These are phyloP conservation scores for Onchidella celtica DNA, from an alignment of 2,888 invertebrate species.

Conservation along the genomic window DNA sequence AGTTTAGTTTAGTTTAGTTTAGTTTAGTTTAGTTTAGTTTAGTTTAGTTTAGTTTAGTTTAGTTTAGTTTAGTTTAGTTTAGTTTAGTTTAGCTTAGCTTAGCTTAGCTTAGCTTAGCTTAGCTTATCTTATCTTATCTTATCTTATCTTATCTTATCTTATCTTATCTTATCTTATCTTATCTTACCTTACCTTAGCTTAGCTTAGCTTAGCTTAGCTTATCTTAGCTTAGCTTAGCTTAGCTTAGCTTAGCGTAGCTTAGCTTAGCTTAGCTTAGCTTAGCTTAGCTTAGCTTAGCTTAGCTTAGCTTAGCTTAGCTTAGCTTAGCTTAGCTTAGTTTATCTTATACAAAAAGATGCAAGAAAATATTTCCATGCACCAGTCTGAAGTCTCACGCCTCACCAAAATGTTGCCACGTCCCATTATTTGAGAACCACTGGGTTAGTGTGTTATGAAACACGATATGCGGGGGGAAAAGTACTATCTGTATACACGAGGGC, in stretches of 20 bases:
- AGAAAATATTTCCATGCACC: too few species aligned
- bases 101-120: not conserved
- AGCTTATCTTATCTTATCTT: not conserved
- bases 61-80: not conserved
- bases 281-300: not conserved
- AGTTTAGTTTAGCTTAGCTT: not conserved
- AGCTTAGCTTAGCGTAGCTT: not conserved
- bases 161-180: conserved; percentile 15
- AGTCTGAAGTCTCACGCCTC: too few species aligned
- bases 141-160: not conserved
- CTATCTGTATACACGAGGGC: too few species aligned
- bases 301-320: not conserved
- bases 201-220: conserved; percentile 8
- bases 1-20: too few species aligned
- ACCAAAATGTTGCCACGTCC: too few species aligned
- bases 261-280: not conserved
- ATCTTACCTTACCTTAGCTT: conserved; percentile 7
- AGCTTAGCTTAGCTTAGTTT: not conserved
- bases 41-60: too few species aligned
- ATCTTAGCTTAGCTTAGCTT: conserved; percentile 2
- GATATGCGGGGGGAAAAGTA: too few species aligned
- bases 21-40: too few species aligned
- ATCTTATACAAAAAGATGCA: too few species aligned
- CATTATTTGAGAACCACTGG: too few species aligned
- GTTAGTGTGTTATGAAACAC: too few species aligned